These are phyloP conservation scores for Stomatorhinus walkeri DNA, from an alignment of 2,797 vertebrate species.

Conservation along the genomic window DNA sequence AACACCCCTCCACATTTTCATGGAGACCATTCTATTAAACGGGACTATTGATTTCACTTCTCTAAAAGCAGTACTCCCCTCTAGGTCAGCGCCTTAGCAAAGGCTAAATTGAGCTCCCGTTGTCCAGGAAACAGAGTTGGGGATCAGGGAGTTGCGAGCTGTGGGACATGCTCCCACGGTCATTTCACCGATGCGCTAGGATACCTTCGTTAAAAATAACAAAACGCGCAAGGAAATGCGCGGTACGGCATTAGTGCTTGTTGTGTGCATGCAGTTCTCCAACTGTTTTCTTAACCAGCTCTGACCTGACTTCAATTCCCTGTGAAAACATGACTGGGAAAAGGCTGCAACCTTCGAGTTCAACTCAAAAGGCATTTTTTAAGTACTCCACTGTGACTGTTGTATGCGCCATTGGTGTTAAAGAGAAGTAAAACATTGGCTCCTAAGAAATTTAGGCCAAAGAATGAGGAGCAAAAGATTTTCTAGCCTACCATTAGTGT, in stretches of 20 bases:
- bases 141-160: background rate
- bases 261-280: background rate
- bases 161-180: background rate
- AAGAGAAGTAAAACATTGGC: background rate
- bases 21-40: background rate
- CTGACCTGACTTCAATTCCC: background rate
- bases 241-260: background rate
- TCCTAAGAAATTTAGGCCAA: background rate
- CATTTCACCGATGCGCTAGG: background rate
- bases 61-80: background rate
- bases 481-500: constrained; percentile 12
- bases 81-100: background rate
- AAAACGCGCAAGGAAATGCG: background rate
- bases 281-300: background rate
- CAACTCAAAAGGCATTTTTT: background rate
- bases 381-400: background rate
- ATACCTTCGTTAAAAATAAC: background rate
- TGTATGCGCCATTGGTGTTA: background rate
- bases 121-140: background rate
- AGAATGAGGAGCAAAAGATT: constrained; percentile 22
- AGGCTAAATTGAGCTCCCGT: background rate
- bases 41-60: background rate
- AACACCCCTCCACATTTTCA: background rate
- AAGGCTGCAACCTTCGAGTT: background rate
- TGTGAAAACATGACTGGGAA: background rate